Base-by-base conservation (phyloP, 1,140 invertebrate species). In the Diuraphis noxia region DNA sequence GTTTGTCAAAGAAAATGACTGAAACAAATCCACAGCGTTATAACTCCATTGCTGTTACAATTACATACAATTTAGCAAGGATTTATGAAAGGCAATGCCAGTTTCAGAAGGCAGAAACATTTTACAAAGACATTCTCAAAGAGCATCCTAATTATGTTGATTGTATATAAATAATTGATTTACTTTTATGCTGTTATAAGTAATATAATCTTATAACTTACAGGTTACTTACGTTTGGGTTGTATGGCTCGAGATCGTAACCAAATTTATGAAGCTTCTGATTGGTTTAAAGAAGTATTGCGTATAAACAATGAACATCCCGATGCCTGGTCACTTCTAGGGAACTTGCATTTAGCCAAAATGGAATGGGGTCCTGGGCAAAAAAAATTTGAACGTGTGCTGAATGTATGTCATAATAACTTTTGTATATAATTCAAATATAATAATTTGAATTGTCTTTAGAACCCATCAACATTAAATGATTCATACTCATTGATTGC, bases 131-230 rank as follows among this genome's bases (percentile, higher is more conserved):
- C 93, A 99, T 99, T 93, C 94, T 99, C 7, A 97, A 97, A 93
- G 97, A 99, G 93, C 98, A 99, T 96, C 98, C 98, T 8, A 99
- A 99, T 94, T 99, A 99, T 94, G 97, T 99, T 81, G 99, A 99
- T 94, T 99, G 99, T 96, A 97, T 97, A 95, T 96, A 56, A 38
- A n/a, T 63, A 40, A 34, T 92, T 56, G 43, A 34, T 56, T n/a
- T 43, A 34, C 72, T 43, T 91, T 7, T 40, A 40, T 81, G 17
- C 49, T 63, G 2, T 30, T 82, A 9, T 36, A 82, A 2, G 56
- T 89, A n/a, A 4, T 92, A 23, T 92, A 43, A 49, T 82, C 40
- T 30, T 88, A 72, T 77, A 8, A 81, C 92, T 56, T 91, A 86
- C 91, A 96, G 95, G 95, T 93, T 96, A 96, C 93, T 93, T 97